Base-by-base conservation (phyloP, 37 sponge, comb jelly and placozoan genomes). In the Spongilla lacustris region DNA sequence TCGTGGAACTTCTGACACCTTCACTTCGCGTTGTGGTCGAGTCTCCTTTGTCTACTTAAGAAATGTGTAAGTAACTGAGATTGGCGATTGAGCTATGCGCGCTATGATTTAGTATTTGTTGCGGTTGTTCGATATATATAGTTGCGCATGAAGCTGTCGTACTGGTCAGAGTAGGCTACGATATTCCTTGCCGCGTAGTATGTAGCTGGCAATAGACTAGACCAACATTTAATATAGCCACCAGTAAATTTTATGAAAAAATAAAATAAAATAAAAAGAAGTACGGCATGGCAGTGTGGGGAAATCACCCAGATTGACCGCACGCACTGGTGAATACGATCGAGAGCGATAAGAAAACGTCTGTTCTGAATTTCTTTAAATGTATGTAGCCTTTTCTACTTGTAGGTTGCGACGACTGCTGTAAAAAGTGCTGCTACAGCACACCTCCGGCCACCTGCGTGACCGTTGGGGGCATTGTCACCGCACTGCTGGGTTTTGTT, bases 361-460 rank as follows among this genome's bases (percentile, higher is more conserved):
- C n/a, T n/a, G n/a, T n/a, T n/a, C n/a, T n/a, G n/a, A n/a, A n/a
- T n/a, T n/a, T n/a, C 41, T 3, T 9, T 6, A 41, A 6, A 3
- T 41, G 41, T 41, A 14, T 58, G 19, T 58, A 17, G 14, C 58
- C 21, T 58, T 14, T 58, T 1, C 21, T 46, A 8, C 46, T 4
- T 14, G 19, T 58, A 58, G 58, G 28, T 27, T 81, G 74, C 82
- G 89, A 91, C n/a, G 87, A 86, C 0, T 93, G 94, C 50, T 89
- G 87, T n/a, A 89, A 73, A 76, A 81, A 35, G 50, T 93, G 91
- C 77, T 93, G 94, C 38, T 89, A 93, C 69, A 93, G 94, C 78
- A 89, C 91, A 32, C 94, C 94, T 48, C 87, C 66, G 29, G 50
- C 73, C 13, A 86, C 91, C 12, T 71, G 89, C 32, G 69, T 77